Conservation (phyloP, 2,888 invertebrate genomes). For the Eupsilia transversa region DNA sequence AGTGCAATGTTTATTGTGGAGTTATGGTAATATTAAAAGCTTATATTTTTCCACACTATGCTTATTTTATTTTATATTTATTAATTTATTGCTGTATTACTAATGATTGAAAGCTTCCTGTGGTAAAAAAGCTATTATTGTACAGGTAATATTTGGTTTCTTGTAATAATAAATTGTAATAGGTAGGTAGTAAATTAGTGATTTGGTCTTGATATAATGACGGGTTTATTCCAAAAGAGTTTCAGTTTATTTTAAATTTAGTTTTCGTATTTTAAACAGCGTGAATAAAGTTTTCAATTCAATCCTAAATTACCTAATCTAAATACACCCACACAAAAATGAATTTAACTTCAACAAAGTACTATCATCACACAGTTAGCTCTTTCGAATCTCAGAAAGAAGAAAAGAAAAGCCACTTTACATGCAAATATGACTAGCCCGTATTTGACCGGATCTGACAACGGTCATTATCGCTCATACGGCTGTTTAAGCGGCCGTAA, state of each 20-base stretch:
- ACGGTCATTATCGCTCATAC: conserved; percentile 25
- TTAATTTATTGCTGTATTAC: too few species aligned
- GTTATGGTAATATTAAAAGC: conserved; percentile 26
- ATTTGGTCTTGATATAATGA: not conserved
- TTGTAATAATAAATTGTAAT: not conserved
- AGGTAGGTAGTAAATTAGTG: not conserved
- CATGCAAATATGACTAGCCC: conserved; percentile 40
- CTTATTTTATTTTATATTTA: too few species aligned
- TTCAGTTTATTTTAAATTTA: not conserved
- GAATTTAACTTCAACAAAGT: conserved; percentile 1
- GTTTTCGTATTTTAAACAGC: not conserved
- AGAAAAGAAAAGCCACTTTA: conserved; percentile 42
- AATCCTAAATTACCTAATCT: not conserved
- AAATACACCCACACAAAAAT: not conserved
- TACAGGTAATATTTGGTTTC: not conserved
- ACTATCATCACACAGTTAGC: conserved; percentile 13
- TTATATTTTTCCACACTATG: not conserved
- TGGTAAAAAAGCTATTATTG: not conserved
- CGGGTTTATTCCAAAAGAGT: not conserved
- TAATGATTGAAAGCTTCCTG: not conserved
- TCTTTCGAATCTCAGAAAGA: conserved; percentile 16
- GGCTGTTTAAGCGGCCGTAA: conserved; percentile 20
- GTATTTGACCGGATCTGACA: conserved; percentile 35
- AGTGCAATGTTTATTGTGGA: conserved; percentile 13
- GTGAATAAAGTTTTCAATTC: not conserved